These are phyloP conservation scores for Parnassius apollo DNA, from an alignment of 2,888 invertebrate species.

Conservation along the genomic window DNA sequence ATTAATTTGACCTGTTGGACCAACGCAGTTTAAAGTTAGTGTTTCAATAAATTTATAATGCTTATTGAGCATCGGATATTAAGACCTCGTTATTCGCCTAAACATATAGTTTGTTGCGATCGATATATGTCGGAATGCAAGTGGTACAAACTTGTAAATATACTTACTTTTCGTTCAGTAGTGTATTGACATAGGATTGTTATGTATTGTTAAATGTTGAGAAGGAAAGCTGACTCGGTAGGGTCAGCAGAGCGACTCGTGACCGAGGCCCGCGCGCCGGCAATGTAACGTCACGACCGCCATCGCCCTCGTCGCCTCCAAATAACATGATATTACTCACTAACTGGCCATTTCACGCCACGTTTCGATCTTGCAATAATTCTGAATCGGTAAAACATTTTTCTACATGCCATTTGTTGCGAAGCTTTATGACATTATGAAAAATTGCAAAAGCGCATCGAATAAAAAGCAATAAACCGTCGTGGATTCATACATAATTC, in stretches of 20 bases:
- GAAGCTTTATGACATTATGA: conserved; percentile 24
- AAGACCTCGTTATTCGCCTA: conserved; percentile 52
- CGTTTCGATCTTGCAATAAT: conserved; percentile 52
- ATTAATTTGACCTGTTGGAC: conserved; percentile 53
- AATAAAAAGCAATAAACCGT: conserved; percentile 18
- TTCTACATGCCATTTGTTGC: conserved; percentile 30
- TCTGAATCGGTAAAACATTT: conserved; percentile 41
- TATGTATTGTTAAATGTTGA: conserved; percentile 38
- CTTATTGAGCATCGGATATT: conserved; percentile 51
- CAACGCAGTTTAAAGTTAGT: conserved; percentile 42
- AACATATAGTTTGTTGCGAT: conserved; percentile 3
- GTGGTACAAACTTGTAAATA: neutral
- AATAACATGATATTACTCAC: conserved; percentile 78
- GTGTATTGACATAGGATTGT: conserved; percentile 25
- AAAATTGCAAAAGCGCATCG: conserved; percentile 15
- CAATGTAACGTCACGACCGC: conserved; percentile 64
- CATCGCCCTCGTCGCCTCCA: conserved; percentile 67
- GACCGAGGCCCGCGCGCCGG: conserved; percentile 60
- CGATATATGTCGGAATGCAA: neutral
- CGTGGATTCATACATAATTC: neutral
- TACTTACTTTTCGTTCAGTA: conserved; percentile 4
- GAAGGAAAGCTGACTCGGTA: conserved; percentile 47
- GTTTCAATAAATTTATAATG: conserved; percentile 55
- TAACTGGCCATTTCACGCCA: conserved; percentile 78
- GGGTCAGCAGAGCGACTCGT: conserved; percentile 76